Evolutionary conservation across 2,113 vertebrate genomes (phyloP), one percentile per base, ranked within the genome.

Genomic region (Mungos mungo): DNA sequence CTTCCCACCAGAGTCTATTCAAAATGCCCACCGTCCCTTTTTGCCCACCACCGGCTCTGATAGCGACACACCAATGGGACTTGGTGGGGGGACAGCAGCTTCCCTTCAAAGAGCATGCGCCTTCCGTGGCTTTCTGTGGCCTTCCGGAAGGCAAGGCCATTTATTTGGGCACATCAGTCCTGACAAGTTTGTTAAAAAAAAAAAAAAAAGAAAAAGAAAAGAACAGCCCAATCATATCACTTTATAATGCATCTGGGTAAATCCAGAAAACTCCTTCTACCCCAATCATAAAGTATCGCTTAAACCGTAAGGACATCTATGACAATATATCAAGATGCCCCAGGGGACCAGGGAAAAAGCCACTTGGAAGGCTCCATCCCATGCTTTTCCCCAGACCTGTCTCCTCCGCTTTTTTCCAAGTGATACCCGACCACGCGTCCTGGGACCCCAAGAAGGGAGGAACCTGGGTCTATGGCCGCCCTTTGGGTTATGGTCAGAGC

Each of bases 61-160:
- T 0, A 7, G 65, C 0, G 6, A 45, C 14, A 7, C 0, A 8
- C 54, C 8, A 0, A 27, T 29, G 54, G 19, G 12, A 1, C 19
- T 66, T 21, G 23, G 31, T 0, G n/a, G 10, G 45, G 45, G 72
- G 50, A 18, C 6, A 27, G 79, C 3, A 27, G 38, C 23, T 65
- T 54, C 13, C 0, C 27, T 9, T 38, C 5, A 41, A 50, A 2
- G 29, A 85, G 29, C 21, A 2, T 0, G 27, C 8, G 3, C 5
- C 25, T 52, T n/a, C 27, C 5, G 2, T 4, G 50, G 41, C 27
- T 52, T 87, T 81, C 35, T 0, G 0, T 6, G 54, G 33, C 6
- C 2, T 38, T 18, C 88, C 16, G 3, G 72, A 88, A 77, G 19
- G 27, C 15, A 19, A 72, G 13, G 23, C 29, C n/a, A 14, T 23